Evolutionary conservation across 35 echinoderm and acorn worm genomes (phyloP), one percentile per base, ranked within the genome.

Genomic region (Diadema setosum): DNA sequence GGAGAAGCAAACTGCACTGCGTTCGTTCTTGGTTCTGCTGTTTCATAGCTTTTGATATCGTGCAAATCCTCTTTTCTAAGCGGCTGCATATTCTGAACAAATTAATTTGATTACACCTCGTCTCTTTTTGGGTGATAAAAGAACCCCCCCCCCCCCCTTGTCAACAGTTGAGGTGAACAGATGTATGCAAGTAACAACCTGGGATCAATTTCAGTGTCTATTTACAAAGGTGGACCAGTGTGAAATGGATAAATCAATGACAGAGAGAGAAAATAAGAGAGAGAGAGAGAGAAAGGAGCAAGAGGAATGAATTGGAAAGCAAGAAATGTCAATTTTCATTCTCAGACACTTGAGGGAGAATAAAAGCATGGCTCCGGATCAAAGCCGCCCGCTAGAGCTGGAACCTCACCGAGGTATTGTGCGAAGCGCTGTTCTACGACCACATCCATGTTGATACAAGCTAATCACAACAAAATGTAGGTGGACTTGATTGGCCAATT

Each of bases 381-480:
- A 78, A 78, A 78, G 44, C 35, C 11, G 9, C 24, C 73, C 73
- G 73, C 73, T 23, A 20, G 63, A 27, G 63, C 30, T 8, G 63
- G 63, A 67, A 34, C n/a, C n/a, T n/a, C n/a, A n/a, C n/a, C 63
- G 4, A 67, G 31, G 44, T 33, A 34, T 44, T n/a, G 73, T 15
- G 35, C 18, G 24, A 36, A 78, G 37, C 39, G 40, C 39, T 41
- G 73, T 41, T 35, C 35, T 41, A 39, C 14, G 40, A 21, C 73
- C 39, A 78, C 73, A 34, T 78, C 73, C 73, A 20, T 78, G 73
- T 44, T 78, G 39, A 41, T 33, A 78, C 37, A 78, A 44, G 73
- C 73, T 78, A 78, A 78, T 78, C 73, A 78, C 40, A 78, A 78
- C 73, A 78, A 78, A 78, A 21, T 33, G 39, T 21, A 34, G 40